A percentile compares a stretch with the other conserved stretches of the same genome.
These are phyloP conservation scores for Sebastes alutus DNA, from an alignment of 2,797 vertebrate genomes.

Conservation along the genomic window DNA sequence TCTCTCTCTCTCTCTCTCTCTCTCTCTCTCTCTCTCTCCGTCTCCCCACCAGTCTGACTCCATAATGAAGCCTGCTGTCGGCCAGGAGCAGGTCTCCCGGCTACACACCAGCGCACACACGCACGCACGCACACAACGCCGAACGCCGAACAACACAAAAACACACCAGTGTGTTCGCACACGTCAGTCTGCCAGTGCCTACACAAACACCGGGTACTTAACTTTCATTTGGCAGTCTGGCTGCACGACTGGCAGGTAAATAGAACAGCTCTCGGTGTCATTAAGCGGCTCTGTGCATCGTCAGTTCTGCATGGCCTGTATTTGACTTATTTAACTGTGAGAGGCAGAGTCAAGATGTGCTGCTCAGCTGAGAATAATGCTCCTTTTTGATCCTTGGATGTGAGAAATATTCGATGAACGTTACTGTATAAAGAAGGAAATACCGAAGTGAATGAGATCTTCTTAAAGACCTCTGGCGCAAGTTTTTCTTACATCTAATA, in stretches of 20 bases:
- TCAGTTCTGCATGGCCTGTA: conserved; percentile 33
- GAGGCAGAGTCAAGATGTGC: conserved; percentile 30
- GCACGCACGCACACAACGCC: background rate
- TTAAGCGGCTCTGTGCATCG: conserved; percentile 51
- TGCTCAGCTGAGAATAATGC: conserved; percentile 40
- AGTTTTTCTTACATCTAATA: conserved; percentile 11
- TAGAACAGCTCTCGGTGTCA: conserved; percentile 56
- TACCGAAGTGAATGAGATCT: conserved; percentile 12
- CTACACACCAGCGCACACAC: conserved; percentile 34
- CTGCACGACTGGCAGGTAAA: conserved; percentile 59
- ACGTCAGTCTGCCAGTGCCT: conserved; percentile 22
- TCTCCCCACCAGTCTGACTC: conserved; percentile 42
- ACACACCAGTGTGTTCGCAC: conserved; percentile 26
- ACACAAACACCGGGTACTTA: conserved; percentile 51
- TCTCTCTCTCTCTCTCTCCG: background rate
- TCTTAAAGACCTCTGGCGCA: conserved; percentile 1
- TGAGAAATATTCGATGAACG: conserved; percentile 46
- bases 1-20: background rate
- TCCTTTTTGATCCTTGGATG: conserved; percentile 36
- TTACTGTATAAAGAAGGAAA: conserved; percentile 29
- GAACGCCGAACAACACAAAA: conserved; percentile 21
- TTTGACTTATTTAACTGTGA: conserved; percentile 54
- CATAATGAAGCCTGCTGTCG: conserved; percentile 62
- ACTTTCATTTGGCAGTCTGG: conserved; percentile 55
- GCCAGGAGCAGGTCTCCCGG: conserved; percentile 51